Base-by-base conservation (phyloP, 2,113 vertebrate genomes). In the Oreochromis spilurus region DNA sequence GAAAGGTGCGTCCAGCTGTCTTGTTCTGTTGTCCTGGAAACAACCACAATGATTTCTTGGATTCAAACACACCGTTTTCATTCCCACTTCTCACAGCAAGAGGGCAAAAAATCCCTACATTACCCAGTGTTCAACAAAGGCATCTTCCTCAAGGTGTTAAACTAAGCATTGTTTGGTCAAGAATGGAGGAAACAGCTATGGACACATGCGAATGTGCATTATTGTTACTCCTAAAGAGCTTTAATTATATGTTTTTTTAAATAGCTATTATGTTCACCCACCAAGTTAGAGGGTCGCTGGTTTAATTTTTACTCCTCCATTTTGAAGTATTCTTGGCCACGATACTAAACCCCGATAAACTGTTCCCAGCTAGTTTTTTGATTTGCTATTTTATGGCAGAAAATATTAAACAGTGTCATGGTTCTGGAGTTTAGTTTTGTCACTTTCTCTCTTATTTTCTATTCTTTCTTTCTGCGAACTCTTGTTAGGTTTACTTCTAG, bases 1-100 rank as follows among this genome's bases (percentile, higher is more conserved):
- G 58, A 55, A 91, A 94, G 89, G 91, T 94, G 90, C 60, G 84
- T 91, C 90, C 55, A 43, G 79, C 82, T 83, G 81, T 75, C 52
- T 84, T 12, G 81, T 89, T 53, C 79, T 13, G 88, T 94, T 86
- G 87, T 87, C 83, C 81, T 91, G 94, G 91, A 92, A 95, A 93
- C 88, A 52, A 87, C 92, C 91, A 84, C 85, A 72, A 81, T 79
- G 82, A 48, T 85, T 90, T 84, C 38, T 83, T 29, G 2, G 24
- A 26, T 26, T 67, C 67, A 34, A 7, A 54, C 40, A 38, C 43
- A 79, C 14, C 67, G 2, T 58, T 21, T 77, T 54, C 48, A 31
- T 26, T 90, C 26, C 86, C 17, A 91, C 65, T 84, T 83, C 36
- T 36, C 21, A 50, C 65, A 67, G 38, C 52, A 88, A 58, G 21